Evolutionary conservation across 2,888 invertebrate genomes (phyloP).

Genomic region (Chrysolina haemoptera): DNA sequence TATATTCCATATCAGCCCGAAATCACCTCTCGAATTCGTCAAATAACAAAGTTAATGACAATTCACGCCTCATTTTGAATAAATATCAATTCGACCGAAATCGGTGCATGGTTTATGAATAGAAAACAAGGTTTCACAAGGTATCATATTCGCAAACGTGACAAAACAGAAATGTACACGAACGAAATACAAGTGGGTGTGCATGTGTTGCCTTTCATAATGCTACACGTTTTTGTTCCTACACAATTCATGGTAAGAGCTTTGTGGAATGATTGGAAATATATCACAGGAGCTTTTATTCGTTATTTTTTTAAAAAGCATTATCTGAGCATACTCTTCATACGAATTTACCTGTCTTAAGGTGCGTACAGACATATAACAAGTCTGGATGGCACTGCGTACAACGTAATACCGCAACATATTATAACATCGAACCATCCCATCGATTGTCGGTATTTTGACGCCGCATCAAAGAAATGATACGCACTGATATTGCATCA

Average conservation of each 20-base stretch:
- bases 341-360: too few species aligned
- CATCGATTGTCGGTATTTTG: too few species aligned
- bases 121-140: conserved; percentile 47
- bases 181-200: conserved; percentile 34
- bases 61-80: background rate
- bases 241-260: background rate
- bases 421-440: too few species aligned
- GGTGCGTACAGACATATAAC: too few species aligned
- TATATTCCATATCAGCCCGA: background rate
- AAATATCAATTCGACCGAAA: background rate
- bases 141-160: conserved; percentile 50
- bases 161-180: conserved; percentile 44
- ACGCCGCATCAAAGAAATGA: too few species aligned
- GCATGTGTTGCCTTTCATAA: conserved; percentile 40
- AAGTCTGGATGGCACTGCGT: too few species aligned
- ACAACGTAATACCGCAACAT: too few species aligned
- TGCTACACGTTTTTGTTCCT: conserved; percentile 17
- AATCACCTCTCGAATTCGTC: background rate
- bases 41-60: background rate
- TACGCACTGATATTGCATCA: too few species aligned
- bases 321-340: too few species aligned
- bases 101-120: conserved; percentile 33
- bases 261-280: background rate
- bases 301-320: too few species aligned
- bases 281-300: background rate